Evolutionary conservation across 2,888 invertebrate genomes (phyloP).

Genomic region (Trachelus iudaicus): DNA sequence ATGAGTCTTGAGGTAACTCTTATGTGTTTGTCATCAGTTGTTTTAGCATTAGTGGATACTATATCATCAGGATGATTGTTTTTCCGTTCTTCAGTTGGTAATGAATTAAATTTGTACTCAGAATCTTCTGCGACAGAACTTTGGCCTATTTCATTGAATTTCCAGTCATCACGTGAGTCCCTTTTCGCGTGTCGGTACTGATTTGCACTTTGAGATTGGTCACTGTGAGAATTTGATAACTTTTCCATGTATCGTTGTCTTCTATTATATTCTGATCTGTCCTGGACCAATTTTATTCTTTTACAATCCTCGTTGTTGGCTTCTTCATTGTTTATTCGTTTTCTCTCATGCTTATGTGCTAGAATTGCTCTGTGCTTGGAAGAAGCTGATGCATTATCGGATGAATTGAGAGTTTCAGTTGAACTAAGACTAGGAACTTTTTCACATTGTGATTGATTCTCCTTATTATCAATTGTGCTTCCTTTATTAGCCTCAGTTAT

Average conservation of each 20-base stretch:
- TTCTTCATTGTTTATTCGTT: slow-evolving; percentile 3
- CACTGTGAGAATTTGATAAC: not conserved
- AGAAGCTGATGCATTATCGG: not conserved
- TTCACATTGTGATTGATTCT: not conserved
- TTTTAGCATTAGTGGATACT: not conserved
- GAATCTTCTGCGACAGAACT: not conserved
- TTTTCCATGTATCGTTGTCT: not conserved
- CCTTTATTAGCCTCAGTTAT: not conserved
- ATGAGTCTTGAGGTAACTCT: slow-evolving; percentile 13
- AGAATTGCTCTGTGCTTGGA: not conserved
- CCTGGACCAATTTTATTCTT: not conserved
- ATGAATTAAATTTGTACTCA: not conserved
- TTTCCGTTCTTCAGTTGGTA: not conserved
- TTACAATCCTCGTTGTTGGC: slow-evolving; percentile 8
- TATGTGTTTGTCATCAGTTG: slow-evolving; percentile 7
- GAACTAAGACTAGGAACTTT: slow-evolving; percentile 3
- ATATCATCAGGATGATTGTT: not conserved
- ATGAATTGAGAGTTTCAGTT: not conserved
- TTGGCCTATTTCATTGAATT: not conserved
- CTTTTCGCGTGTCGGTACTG: not conserved
- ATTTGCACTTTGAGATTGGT: not conserved
- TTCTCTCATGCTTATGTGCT: slow-evolving; percentile 9
- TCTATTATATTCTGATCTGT: slow-evolving; percentile 3
- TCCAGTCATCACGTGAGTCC: not conserved
- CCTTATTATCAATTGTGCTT: not conserved